Conservation (phyloP, 1,140 invertebrate species). For the Acromyrmex charruanus region DNA sequence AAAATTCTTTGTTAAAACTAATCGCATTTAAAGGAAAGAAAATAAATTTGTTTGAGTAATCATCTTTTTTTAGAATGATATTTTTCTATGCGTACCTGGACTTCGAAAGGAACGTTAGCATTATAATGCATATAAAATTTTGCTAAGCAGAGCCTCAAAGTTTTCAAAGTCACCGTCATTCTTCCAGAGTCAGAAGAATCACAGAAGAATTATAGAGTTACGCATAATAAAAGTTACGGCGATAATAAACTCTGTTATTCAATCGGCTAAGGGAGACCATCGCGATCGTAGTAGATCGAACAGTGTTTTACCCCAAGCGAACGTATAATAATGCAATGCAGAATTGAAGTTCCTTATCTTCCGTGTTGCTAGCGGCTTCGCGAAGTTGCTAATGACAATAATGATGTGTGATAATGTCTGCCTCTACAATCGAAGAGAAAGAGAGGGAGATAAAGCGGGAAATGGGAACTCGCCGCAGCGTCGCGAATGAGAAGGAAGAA, state of each 20-base stretch:
- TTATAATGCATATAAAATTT: background rate
- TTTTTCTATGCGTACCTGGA: background rate
- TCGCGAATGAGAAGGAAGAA: constrained; percentile 57
- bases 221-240: background rate
- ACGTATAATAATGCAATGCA: background rate
- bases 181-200: no score
- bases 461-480: background rate
- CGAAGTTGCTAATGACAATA: constrained; percentile 53
- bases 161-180: background rate
- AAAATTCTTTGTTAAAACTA: no score
- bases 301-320: background rate
- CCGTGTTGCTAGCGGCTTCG: constrained; percentile 5
- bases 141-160: background rate
- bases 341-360: constrained; percentile 45
- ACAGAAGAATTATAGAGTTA: background rate
- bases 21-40: no score
- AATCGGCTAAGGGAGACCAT: background rate
- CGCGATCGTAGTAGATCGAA: background rate
- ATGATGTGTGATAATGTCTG: constrained; percentile 40
- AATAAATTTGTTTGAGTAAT: no score
- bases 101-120: background rate
- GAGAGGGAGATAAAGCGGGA: background rate
- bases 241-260: background rate
- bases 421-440: background rate
- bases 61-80: no score